These are phyloP conservation scores for Erebia palarica DNA, from an alignment of 2,888 invertebrate genomes.

Conservation along the genomic window DNA sequence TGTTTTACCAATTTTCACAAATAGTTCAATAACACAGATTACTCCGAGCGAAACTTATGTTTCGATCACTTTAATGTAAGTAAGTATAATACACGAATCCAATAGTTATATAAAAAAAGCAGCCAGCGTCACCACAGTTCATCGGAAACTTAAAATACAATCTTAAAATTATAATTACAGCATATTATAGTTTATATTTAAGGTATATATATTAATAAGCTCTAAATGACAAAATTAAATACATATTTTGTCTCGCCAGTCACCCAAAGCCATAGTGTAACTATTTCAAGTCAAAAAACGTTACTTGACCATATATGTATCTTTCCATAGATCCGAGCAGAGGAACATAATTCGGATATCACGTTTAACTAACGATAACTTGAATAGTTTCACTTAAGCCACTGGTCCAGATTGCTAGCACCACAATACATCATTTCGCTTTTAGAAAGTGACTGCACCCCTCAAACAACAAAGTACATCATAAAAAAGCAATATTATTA, in stretches of 20 bases:
- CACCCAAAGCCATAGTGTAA: slow-evolving; percentile 49
- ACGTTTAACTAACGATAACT: no score
- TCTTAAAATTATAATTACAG: slow-evolving; percentile 80
- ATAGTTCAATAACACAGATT: slow-evolving; percentile 76
- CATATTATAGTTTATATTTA: slow-evolving; percentile 65
- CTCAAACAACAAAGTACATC: slow-evolving; percentile 38
- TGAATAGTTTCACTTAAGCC: no score
- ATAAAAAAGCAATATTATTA: slow-evolving; percentile 35
- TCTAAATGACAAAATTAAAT: slow-evolving; percentile 78
- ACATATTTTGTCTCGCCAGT: slow-evolving; percentile 71
- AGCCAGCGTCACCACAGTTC: slow-evolving; percentile 52
- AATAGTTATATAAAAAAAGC: slow-evolving; percentile 48
- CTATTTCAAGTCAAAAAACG: no score
- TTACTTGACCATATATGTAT: no score
- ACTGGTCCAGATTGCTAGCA: slow-evolving; percentile 69
- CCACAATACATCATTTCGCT: slow-evolving; percentile 66
- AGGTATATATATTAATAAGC: slow-evolving; percentile 80
- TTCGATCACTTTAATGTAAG: slow-evolving; percentile 64
- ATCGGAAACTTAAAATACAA: slow-evolving; percentile 60
- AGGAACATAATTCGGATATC: no score
- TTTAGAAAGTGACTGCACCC: slow-evolving; percentile 57
- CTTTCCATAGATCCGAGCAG: no score
- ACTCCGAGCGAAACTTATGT: slow-evolving; percentile 68
- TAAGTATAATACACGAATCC: slow-evolving; percentile 69
- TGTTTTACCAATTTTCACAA: slow-evolving; percentile 66